Percentiles rank a stretch among this genome's conserved stretches.
Evolutionary conservation across 2,888 invertebrate genomes (phyloP).

Genomic region (Nymphalis c-album): DNA sequence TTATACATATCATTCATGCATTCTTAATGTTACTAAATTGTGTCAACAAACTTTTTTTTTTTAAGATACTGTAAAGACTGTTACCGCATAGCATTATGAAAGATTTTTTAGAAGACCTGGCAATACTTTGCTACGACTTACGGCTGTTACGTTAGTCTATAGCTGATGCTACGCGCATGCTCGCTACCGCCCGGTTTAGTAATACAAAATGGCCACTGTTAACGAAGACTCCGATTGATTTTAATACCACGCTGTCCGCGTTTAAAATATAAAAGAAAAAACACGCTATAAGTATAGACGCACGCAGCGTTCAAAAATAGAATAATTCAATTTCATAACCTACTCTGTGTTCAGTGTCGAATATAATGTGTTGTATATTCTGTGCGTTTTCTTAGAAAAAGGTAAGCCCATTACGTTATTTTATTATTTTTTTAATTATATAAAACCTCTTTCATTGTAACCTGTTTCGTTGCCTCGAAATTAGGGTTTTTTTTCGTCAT

Average conservation of each 20-base stretch:
- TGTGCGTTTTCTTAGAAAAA: conserved; percentile 30
- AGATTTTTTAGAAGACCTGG: neutral
- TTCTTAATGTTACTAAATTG: too few relatives aligned
- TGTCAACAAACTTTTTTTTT: too few relatives aligned
- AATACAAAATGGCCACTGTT: conserved; percentile 68
- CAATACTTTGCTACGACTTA: conserved; percentile 5
- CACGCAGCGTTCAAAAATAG: conserved; percentile 30
- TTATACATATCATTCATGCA: too few relatives aligned
- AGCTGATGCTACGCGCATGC: conserved; percentile 62
- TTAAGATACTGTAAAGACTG: neutral
- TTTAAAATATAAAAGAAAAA: conserved; percentile 37
- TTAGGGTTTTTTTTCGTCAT: neutral
- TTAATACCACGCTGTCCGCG: conserved; percentile 53
- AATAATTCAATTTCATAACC: conserved; percentile 31
- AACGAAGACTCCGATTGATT: conserved; percentile 70
- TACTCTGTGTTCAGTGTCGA: conserved; percentile 24
- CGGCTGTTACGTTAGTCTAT: conserved; percentile 38
- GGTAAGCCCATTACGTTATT: conserved; percentile 16
- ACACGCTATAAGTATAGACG: conserved; percentile 28
- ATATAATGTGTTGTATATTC: conserved; percentile 23
- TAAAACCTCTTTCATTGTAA: neutral
- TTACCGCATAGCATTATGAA: neutral
- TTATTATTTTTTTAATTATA: neutral
- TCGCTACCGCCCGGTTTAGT: conserved; percentile 43
- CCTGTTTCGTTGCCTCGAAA: neutral